Evolutionary conservation across 2,797 vertebrate genomes (phyloP).

Genomic region (Siniperca obscura): DNA sequence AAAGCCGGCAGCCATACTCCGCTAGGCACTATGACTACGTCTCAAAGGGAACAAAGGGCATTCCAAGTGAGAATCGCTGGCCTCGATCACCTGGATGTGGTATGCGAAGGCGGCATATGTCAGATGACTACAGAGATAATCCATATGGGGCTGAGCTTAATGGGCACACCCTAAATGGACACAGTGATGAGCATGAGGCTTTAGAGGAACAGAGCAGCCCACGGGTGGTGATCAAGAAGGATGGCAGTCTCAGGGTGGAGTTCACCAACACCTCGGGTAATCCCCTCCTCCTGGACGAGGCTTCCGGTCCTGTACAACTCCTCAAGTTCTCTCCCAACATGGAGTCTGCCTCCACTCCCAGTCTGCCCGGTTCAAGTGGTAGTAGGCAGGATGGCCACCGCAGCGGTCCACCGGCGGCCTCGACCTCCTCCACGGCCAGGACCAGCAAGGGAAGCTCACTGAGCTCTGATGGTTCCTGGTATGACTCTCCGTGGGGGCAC

Average conservation of each 20-base stretch:
- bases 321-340: constrained; percentile 92
- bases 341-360: constrained; percentile 83
- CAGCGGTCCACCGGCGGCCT: constrained; percentile 76
- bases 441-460: constrained; percentile 95
- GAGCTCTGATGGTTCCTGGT: constrained; percentile 95
- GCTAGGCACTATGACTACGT: constrained; percentile 84
- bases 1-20: constrained; percentile 88
- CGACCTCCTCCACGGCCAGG: constrained; percentile 87
- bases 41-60: constrained; percentile 82
- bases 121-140: constrained; percentile 84
- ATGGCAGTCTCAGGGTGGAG: constrained; percentile 92
- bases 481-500: constrained; percentile 94
- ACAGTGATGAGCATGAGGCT: constrained; percentile 72
- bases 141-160: constrained; percentile 82
- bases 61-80: constrained; percentile 67
- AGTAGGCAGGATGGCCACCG: constrained; percentile 76
- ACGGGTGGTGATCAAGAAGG: constrained; percentile 93
- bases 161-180: constrained; percentile 84
- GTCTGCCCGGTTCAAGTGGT: constrained; percentile 79
- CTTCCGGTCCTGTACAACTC: constrained; percentile 91
- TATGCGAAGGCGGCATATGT: constrained; percentile 76
- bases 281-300: constrained; percentile 80
- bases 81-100: constrained; percentile 72
- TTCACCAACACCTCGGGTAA: constrained; percentile 89
- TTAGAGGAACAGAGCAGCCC: constrained; percentile 90